A percentile compares a stretch with the other conserved stretches of the same genome.
Evolutionary conservation across 37 sponge, comb jelly and placozoan species (phyloP).

Genomic region (Spongilla lacustris): DNA sequence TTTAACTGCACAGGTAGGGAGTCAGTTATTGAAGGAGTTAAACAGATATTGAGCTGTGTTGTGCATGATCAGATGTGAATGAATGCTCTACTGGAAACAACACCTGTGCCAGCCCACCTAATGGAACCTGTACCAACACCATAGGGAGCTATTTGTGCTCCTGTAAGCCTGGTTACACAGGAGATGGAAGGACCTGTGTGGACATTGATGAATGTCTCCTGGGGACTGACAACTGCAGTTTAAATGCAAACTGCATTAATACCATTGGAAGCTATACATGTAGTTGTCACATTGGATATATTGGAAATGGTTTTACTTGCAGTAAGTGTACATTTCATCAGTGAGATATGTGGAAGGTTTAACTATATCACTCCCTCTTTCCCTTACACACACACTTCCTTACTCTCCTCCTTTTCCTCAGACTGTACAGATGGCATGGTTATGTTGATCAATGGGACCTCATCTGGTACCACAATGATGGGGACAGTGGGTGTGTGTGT

Average conservation of each 20-base stretch:
- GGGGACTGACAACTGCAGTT: neutral
- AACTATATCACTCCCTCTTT: neutral
- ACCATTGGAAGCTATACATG: neutral
- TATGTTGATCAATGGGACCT: neutral
- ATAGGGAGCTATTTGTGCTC: slow-evolving; percentile 40
- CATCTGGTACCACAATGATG: neutral
- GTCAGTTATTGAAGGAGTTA: neutral
- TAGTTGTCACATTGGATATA: neutral
- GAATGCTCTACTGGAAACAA: slow-evolving; percentile 28
- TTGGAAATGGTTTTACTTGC: neutral
- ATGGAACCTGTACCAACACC: slow-evolving; percentile 35
- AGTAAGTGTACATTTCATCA: neutral
- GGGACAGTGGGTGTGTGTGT: slow-evolving; percentile 66
- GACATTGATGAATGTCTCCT: neutral
- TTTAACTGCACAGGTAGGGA: slow-evolving; percentile 27
- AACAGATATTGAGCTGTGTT: neutral
- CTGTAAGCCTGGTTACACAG: slow-evolving; percentile 40
- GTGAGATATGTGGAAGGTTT: neutral
- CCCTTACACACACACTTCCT: neutral
- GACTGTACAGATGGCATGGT: neutral
- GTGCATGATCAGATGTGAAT: slow-evolving; percentile 23
- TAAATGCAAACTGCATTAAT: neutral
- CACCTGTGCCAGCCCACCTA: neutral
- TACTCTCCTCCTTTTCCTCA: slow-evolving; percentile 35
- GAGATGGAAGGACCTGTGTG: slow-evolving; percentile 26